Conservation (phyloP, 2,797 vertebrate species). For the Balearica regulorum region DNA sequence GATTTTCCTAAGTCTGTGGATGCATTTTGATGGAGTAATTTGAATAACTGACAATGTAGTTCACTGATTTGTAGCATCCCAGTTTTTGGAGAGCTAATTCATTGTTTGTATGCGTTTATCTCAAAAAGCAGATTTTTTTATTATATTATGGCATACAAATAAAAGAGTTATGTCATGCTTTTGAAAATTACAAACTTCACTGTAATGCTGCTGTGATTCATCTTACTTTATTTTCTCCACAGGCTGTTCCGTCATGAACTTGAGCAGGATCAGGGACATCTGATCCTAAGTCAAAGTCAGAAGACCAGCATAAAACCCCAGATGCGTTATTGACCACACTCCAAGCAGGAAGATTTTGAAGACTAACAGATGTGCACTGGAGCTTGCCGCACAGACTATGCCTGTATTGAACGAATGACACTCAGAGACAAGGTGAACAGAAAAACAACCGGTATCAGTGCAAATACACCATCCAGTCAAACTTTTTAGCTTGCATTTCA, state of each 20-base stretch:
- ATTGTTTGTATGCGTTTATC: not conserved
- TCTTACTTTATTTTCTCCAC: slow-evolving; percentile 79
- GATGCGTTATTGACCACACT: not conserved
- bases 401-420: slow-evolving; percentile 59
- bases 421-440: not conserved
- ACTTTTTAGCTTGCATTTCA: not conserved
- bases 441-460: not conserved
- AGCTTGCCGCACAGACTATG: slow-evolving; percentile 87
- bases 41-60: not conserved
- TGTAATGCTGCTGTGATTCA: not conserved
- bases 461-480: not conserved
- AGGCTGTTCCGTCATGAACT: slow-evolving; percentile 82
- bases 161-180: not conserved
- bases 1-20: not conserved
- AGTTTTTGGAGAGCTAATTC: not conserved
- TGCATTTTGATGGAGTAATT: not conserved
- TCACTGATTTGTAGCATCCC: not conserved
- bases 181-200: not conserved
- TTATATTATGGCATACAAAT: not conserved
- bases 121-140: not conserved
- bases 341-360: slow-evolving; percentile 59
- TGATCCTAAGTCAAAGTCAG: slow-evolving; percentile 81
- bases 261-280: slow-evolving; percentile 87
- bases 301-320: slow-evolving; percentile 75
- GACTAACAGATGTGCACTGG: slow-evolving; percentile 80